Base-by-base conservation (phyloP, 2,797 vertebrate genomes). In the Enteromius viviparus region DNA sequence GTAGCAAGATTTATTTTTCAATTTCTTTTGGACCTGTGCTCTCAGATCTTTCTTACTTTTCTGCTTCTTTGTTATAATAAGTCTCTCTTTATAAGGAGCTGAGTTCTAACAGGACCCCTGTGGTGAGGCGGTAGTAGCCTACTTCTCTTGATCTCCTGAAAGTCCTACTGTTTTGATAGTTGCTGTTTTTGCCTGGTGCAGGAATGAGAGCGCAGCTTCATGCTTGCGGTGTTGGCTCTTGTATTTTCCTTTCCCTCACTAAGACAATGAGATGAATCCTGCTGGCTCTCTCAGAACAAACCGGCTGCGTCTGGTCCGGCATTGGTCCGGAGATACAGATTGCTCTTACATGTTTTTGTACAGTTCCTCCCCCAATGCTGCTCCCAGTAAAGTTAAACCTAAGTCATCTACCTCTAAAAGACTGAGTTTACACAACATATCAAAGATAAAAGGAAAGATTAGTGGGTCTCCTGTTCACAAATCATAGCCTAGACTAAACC, bases 251-350 rank as follows among this genome's bases (percentile, higher is more conserved):
- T 19, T 45, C 69, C 79, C 34, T 58, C 78, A 45, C 78, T 66
- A 76, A 89, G 69, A 87, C 85, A 86, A 80, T 89, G 69, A 84
- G 69, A 76, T 76, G 68, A 74, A 69, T 79, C 72, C 68, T 71
- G 42, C 40, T 42, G 55, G 74, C 42, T 85, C 21, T 40, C 14
- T 82, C 79, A 72, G 66, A 81, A 70, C 58, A 77, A 53, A 53
- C n/a, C 40, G 32, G 11, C 17, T 76, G n/a, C 5, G 4, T 70
- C 77, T 78, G 82, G 65, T 82, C 72, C 74, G 14, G 32, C 26
- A 64, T 47, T 65, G 60, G 60, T 40, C 60, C 3, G 10, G 49
- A 81, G 49, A 64, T 45, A 68, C 45, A 26, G 45, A 58, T 37
- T 82, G 45, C 1, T 45, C 21, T 51, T 42, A 49, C 26, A 40